phyloP scores from a whole-genome alignment of 2,888 invertebrate genomes.

The Amblyjoppa proteus region DNA sequence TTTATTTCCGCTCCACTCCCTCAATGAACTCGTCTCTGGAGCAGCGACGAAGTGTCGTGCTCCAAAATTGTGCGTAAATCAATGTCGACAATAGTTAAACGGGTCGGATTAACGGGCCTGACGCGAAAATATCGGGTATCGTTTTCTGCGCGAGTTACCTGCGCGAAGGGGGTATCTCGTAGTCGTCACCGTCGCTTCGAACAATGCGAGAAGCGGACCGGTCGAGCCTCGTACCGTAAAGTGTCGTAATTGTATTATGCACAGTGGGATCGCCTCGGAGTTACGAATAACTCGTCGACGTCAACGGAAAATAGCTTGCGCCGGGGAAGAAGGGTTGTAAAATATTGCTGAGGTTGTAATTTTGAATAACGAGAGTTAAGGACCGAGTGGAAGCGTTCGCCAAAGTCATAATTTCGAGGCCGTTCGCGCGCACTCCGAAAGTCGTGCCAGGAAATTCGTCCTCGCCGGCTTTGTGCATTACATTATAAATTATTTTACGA shows the following conservation, averaged over 20 bases:
- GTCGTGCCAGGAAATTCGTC: constrained; percentile 19
- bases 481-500: constrained; percentile 69
- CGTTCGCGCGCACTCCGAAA: constrained; percentile 34
- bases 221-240: background rate
- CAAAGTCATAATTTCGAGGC: constrained; percentile 61
- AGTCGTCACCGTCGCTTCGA: constrained; percentile 19
- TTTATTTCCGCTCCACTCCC: too few species aligned
- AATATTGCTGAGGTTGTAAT: constrained; percentile 47
- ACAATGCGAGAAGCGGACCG: constrained; percentile 41
- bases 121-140: constrained; percentile 28
- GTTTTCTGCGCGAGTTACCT: constrained; percentile 40
- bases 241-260: constrained; percentile 34
- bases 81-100: constrained; percentile 29
- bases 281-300: constrained; percentile 23
- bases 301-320: background rate
- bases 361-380: constrained; percentile 52
- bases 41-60: background rate
- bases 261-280: constrained; percentile 13
- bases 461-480: constrained; percentile 41
- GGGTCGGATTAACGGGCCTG: constrained; percentile 11
- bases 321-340: constrained; percentile 55
- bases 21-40: background rate
- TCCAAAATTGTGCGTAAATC: constrained; percentile 27
- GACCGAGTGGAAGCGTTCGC: background rate
- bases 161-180: constrained; percentile 43